These are phyloP conservation scores for Malurus leucopterus DNA, from an alignment of 2,797 vertebrate genomes.

Conservation along the genomic window DNA sequence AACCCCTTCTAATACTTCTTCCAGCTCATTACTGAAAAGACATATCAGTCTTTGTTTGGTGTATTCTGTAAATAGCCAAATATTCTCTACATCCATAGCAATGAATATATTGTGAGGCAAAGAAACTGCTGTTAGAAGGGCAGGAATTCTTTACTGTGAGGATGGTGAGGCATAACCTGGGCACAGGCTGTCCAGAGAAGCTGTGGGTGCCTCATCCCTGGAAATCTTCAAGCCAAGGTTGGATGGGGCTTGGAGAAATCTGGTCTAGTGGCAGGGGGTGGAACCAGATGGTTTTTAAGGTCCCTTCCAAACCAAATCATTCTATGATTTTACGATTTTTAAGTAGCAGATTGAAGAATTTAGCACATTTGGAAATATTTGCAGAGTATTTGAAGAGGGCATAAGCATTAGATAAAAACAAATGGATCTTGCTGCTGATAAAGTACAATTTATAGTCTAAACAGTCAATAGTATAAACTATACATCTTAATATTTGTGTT, in stretches of 20 bases:
- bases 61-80: background rate
- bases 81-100: background rate
- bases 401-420: slow-evolving; percentile 74
- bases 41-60: background rate
- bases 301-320: background rate
- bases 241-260: background rate
- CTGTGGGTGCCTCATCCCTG: background rate
- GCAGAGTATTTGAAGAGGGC: slow-evolving; percentile 84
- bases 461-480: background rate
- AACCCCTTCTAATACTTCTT: background rate
- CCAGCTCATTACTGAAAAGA: background rate
- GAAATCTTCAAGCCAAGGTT: background rate
- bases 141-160: background rate
- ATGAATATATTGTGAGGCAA: background rate
- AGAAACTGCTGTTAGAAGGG: background rate
- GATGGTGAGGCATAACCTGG: background rate
- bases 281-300: background rate
- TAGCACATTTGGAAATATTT: slow-evolving; percentile 72
- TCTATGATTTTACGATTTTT: background rate
- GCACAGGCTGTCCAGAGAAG: background rate
- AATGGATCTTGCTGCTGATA: slow-evolving; percentile 79
- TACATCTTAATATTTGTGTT: background rate
- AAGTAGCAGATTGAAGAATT: slow-evolving; percentile 78
- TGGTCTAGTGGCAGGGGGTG: background rate
- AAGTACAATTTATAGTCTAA: slow-evolving; percentile 67